Evolutionary conservation across 2,797 vertebrate species (phyloP).

Genomic region (Thalassophryne amazonica): DNA sequence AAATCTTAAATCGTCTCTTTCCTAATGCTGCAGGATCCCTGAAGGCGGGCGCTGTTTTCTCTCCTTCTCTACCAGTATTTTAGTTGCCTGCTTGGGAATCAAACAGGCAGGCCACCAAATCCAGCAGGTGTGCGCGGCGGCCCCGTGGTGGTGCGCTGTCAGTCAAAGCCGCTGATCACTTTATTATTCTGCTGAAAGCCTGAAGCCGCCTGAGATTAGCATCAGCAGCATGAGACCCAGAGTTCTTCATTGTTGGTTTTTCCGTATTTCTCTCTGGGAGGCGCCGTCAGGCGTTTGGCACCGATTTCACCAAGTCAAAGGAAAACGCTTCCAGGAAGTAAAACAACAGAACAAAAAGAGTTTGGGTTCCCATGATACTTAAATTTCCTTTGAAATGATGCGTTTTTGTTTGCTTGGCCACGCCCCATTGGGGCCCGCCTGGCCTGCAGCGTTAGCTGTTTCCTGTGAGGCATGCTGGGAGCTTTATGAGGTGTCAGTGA

Average conservation of each 20-base stretch:
- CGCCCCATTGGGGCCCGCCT: constrained; percentile 39
- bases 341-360: constrained; percentile 29
- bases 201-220: constrained; percentile 10
- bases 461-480: constrained; percentile 44
- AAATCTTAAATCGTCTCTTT: too few relatives aligned
- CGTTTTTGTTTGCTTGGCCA: constrained; percentile 45
- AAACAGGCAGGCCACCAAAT: too few relatives aligned
- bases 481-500: constrained; percentile 61
- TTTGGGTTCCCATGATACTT: constrained; percentile 51
- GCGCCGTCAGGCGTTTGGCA: constrained; percentile 27
- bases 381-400: constrained; percentile 42
- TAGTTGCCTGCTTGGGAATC: too few relatives aligned
- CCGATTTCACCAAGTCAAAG: constrained; percentile 1
- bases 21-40: too few relatives aligned
- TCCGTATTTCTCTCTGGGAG: constrained; percentile 20
- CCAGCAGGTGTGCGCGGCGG: too few relatives aligned
- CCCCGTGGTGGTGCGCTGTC: too few relatives aligned
- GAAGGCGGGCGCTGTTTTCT: too few relatives aligned
- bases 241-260: constrained; percentile 31
- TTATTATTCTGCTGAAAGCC: too few relatives aligned
- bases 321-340: constrained; percentile 40
- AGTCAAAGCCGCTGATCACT: too few relatives aligned
- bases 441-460: constrained; percentile 31
- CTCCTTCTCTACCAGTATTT: too few relatives aligned
- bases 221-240: constrained; percentile 10